phyloP scores from a whole-genome alignment of 2,797 vertebrate genomes.

The Macrochelys suwanniensis region DNA sequence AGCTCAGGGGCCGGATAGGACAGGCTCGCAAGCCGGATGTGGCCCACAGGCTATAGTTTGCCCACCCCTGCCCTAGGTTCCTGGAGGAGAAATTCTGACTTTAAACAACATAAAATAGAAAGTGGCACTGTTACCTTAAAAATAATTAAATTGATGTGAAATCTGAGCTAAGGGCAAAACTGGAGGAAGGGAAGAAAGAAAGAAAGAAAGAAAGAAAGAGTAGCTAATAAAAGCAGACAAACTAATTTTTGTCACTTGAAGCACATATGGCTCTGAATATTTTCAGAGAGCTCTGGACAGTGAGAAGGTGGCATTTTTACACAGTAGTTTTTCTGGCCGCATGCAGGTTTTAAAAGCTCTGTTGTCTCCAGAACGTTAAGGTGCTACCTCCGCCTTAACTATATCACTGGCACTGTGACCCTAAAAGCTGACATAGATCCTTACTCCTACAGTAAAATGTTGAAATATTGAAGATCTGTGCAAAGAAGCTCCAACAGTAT shows the following conservation, averaged over 20 bases:
- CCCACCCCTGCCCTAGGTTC: not conserved
- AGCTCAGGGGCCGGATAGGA: no score
- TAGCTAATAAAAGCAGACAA: not conserved
- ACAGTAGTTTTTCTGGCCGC: not conserved
- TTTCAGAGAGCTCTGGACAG: not conserved
- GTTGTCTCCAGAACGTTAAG: not conserved
- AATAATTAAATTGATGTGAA: not conserved
- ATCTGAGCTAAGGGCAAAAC: not conserved
- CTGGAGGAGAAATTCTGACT: not conserved
- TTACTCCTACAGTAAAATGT: not conserved
- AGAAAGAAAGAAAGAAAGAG: no score
- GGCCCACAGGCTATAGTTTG: no score
- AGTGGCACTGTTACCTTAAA: not conserved
- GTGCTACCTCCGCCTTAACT: not conserved
- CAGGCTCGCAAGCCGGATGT: no score
- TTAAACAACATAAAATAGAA: not conserved
- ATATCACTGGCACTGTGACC: not conserved
- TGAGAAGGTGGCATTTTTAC: not conserved
- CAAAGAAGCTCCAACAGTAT: not conserved
- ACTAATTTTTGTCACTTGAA: not conserved
- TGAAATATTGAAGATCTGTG: not conserved
- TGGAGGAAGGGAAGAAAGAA: not conserved
- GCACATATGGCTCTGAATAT: not conserved
- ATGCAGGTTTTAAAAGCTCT: accelerated
- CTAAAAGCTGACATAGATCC: not conserved